Percentiles rank a stretch among this genome's conserved stretches.
phyloP scores from a whole-genome alignment of 2,797 vertebrate genomes.

The Pangasius mekongensis region DNA sequence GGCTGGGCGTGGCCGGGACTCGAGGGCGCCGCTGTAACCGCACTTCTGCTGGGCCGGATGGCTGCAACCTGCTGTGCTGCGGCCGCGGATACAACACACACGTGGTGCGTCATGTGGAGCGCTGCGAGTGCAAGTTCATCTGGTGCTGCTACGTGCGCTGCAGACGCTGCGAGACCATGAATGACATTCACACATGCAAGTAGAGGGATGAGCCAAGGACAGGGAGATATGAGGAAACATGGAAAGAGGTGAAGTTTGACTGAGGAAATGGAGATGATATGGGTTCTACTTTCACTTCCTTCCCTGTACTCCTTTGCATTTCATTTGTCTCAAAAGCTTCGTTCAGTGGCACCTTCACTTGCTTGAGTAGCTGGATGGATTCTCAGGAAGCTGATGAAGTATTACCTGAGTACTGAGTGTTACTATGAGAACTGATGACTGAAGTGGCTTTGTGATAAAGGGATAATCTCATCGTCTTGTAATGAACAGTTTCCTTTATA shows the following conservation, averaged over 20 bases:
- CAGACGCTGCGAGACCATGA: conserved; percentile 93
- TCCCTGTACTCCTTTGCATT: neutral
- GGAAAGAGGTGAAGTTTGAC: neutral
- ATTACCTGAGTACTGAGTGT: neutral
- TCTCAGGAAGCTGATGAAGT: conserved; percentile 34
- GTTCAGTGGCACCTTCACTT: neutral
- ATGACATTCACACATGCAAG: conserved; percentile 95
- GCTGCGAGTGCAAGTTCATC: conserved; percentile 95
- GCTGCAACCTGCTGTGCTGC: conserved; percentile 95
- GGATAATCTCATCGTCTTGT: neutral
- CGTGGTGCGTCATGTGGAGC: conserved; percentile 86
- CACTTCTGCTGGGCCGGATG: conserved; percentile 80
- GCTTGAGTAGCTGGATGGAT: conserved; percentile 6
- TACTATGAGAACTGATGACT: conserved; percentile 3
- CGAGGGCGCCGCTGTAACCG: conserved; percentile 91
- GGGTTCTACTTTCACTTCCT: neutral
- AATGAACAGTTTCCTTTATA: neutral
- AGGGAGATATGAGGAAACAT: neutral
- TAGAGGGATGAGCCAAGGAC: conserved; percentile 58
- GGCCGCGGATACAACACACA: conserved; percentile 96
- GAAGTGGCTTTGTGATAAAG: conserved; percentile 4
- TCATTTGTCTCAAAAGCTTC: neutral
- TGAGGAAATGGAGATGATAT: neutral
- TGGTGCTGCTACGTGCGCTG: conserved; percentile 98
- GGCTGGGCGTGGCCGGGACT: conserved; percentile 85